These are phyloP conservation scores for Microtus oregoni DNA, from an alignment of 2,113 vertebrate genomes.

Conservation along the genomic window DNA sequence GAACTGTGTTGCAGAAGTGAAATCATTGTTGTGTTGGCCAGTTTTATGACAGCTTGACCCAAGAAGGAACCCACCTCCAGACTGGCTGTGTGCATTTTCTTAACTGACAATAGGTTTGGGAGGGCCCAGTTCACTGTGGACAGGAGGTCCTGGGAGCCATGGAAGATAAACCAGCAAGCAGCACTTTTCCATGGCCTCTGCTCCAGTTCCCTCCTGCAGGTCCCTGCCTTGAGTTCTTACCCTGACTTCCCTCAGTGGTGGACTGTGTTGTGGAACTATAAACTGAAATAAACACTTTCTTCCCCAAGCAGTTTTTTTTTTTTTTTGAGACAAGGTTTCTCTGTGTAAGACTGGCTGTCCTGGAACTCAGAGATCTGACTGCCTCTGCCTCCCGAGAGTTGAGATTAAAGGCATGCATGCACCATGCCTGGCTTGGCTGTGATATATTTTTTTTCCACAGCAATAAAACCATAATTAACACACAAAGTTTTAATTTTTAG, in stretches of 20 bases:
- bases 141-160: background rate
- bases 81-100: background rate
- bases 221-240: background rate
- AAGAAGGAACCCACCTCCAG: background rate
- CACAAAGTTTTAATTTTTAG: conserved; percentile 48
- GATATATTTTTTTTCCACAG: background rate
- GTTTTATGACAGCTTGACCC: background rate
- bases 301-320: background rate
- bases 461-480: background rate
- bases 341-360: background rate
- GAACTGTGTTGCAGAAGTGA: conserved; percentile 75
- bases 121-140: background rate
- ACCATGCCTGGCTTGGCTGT: background rate
- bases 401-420: background rate
- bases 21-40: conserved; percentile 35
- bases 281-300: background rate
- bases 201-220: background rate
- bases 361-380: background rate
- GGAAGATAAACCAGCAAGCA: background rate
- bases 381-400: background rate
- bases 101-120: background rate
- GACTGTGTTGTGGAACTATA: background rate
- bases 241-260: background rate
- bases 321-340: background rate
- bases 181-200: background rate